Percentiles rank a stretch among this genome's conserved stretches.
These are phyloP conservation scores for Microcaecilia unicolor DNA, from an alignment of 2,797 vertebrate genomes.

Conservation along the genomic window DNA sequence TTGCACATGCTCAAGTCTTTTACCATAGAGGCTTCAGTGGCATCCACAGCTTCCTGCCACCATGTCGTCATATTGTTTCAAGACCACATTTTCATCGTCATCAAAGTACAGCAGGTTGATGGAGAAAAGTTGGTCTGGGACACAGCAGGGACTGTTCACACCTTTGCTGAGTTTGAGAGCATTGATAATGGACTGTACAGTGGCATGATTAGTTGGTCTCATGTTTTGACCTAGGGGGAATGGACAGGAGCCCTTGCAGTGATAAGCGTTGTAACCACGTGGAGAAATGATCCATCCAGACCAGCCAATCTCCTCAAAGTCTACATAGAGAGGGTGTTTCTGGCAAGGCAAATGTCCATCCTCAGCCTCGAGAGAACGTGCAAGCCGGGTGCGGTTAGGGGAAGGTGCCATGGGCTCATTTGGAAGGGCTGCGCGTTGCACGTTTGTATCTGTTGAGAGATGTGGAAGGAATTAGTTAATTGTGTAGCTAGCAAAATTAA, in stretches of 20 bases:
- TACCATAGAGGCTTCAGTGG: conserved; percentile 36
- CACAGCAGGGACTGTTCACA: conserved; percentile 66
- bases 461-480: neutral
- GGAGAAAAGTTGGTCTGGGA: conserved; percentile 73
- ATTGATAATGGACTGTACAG: conserved; percentile 73
- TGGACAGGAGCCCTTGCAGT: conserved; percentile 61
- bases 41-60: conserved; percentile 76
- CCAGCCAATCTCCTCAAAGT: conserved; percentile 63
- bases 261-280: conserved; percentile 59
- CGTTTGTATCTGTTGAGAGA: conserved; percentile 29
- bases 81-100: conserved; percentile 71
- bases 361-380: conserved; percentile 57
- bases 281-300: conserved; percentile 69
- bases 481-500: accelerated
- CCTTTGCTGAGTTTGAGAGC: conserved; percentile 66
- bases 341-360: conserved; percentile 43
- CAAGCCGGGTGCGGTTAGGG: conserved; percentile 30
- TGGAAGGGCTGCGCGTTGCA: conserved; percentile 8
- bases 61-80: conserved; percentile 79
- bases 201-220: conserved; percentile 69
- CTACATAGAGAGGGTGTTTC: conserved; percentile 61
- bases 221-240: conserved; percentile 74
- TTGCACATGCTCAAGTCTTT: too few species aligned
- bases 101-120: conserved; percentile 77
- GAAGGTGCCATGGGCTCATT: conserved; percentile 20